Conservation (phyloP, 1,140 invertebrate species). For the Cotesia vestalis region DNA sequence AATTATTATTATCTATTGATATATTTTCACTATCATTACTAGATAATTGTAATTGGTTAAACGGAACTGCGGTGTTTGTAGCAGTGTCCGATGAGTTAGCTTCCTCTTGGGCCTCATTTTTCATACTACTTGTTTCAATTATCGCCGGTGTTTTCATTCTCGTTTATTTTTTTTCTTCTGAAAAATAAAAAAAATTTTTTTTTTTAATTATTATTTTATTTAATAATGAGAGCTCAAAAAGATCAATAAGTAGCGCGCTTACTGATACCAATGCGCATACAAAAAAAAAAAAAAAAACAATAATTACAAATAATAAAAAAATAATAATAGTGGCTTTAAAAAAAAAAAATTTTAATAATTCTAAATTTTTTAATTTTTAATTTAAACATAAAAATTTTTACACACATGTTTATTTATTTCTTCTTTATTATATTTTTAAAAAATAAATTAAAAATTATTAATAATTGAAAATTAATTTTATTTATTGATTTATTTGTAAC, state of each 20-base stretch:
- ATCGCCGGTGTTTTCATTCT: slow-evolving; percentile 32
- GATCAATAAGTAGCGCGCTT: slow-evolving; percentile 62
- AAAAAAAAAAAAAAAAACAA: slow-evolving; percentile 35
- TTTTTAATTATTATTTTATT: slow-evolving; percentile 38
- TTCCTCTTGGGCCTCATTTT: neutral
- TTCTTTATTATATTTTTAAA: too few species aligned
- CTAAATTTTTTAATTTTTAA: too few species aligned
- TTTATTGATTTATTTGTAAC: too few species aligned
- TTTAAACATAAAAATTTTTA: too few species aligned
- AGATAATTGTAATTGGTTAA: neutral
- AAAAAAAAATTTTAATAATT: too few species aligned
- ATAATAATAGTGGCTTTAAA: too few species aligned
- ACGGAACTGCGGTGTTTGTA: too few species aligned
- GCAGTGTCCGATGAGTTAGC: neutral
- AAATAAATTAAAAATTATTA: too few species aligned
- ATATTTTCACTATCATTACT: neutral
- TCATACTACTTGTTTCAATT: slow-evolving; percentile 12
- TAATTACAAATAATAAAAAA: neutral
- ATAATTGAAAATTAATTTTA: too few species aligned
- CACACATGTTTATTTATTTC: too few species aligned
- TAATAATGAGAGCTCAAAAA: slow-evolving; percentile 43
- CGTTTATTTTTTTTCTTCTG: slow-evolving; percentile 20
- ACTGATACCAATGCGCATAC: slow-evolving; percentile 53
- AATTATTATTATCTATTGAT: neutral
- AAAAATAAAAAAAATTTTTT: slow-evolving; percentile 5